These are phyloP conservation scores for Eulithis prunata DNA, from an alignment of 2,888 invertebrate species.

Conservation along the genomic window DNA sequence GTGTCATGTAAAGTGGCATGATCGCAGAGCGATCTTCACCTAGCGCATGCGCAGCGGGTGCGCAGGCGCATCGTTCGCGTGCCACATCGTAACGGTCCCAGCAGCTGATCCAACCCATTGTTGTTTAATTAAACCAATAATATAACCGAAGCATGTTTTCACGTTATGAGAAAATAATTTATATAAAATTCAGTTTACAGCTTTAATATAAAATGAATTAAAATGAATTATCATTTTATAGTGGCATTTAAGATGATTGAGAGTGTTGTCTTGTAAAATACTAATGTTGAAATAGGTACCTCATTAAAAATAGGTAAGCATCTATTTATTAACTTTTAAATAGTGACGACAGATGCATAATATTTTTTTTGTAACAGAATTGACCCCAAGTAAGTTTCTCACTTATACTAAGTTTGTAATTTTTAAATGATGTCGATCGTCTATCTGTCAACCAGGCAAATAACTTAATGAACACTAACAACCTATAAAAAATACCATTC, in stretches of 20 bases:
- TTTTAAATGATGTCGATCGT: not conserved
- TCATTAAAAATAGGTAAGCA: no score
- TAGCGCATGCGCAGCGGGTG: slow-evolving; percentile 49
- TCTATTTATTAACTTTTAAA: no score
- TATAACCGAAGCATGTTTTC: slow-evolving; percentile 28
- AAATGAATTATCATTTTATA: slow-evolving; percentile 11
- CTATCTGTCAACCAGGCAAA: not conserved
- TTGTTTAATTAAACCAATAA: slow-evolving; percentile 73
- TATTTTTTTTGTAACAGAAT: no score
- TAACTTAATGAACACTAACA: not conserved
- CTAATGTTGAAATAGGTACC: slow-evolving; percentile 8
- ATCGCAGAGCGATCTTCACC: slow-evolving; percentile 51
- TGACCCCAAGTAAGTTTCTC: no score
- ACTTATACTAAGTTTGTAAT: no score
- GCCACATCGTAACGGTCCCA: slow-evolving; percentile 67
- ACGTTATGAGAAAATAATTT: slow-evolving; percentile 28
- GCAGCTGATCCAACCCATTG: slow-evolving; percentile 74
- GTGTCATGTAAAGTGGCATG: slow-evolving; percentile 60
- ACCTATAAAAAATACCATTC: no score
- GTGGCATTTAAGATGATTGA: slow-evolving; percentile 25
- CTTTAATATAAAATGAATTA: slow-evolving; percentile 19
- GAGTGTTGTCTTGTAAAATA: slow-evolving; percentile 17
- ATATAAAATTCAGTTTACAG: slow-evolving; percentile 32
- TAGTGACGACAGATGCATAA: no score
- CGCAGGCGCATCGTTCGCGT: slow-evolving; percentile 59